These are phyloP conservation scores for Chymomyza costata DNA, from an alignment of 1,140 invertebrate genomes.

Conservation along the genomic window DNA sequence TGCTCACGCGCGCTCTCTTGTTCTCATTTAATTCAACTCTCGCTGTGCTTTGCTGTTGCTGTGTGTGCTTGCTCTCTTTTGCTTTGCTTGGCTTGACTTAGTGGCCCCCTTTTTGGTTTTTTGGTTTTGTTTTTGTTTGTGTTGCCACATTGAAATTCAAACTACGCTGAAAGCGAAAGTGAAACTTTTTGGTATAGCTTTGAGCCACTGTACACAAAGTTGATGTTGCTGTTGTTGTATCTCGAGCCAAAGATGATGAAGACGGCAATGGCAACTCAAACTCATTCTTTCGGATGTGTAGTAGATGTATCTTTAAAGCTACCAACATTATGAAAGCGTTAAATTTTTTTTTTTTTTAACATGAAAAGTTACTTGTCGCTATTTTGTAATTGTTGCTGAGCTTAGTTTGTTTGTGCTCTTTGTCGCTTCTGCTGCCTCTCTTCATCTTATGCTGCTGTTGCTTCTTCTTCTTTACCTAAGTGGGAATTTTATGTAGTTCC, in stretches of 20 bases:
- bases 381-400: constrained; percentile 47
- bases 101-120: constrained; percentile 56
- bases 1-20: constrained; percentile 29
- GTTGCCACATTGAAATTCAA: constrained; percentile 51
- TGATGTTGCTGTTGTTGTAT: constrained; percentile 2
- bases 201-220: constrained; percentile 49
- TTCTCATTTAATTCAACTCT: neutral
- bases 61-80: constrained; percentile 17
- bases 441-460: too few species aligned
- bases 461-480: constrained; percentile 49
- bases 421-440: too few species aligned
- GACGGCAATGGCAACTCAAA: neutral
- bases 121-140: constrained; percentile 7
- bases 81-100: constrained; percentile 59
- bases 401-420: constrained; percentile 18
- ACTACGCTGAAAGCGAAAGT: constrained; percentile 66
- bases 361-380: constrained; percentile 28
- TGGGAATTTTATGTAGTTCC: constrained; percentile 36
- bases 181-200: constrained; percentile 65
- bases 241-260: neutral
- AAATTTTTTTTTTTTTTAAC: constrained; percentile 26
- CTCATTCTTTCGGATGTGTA: constrained; percentile 32
- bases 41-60: neutral
- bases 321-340: constrained; percentile 32
- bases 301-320: constrained; percentile 15